phyloP scores from a whole-genome alignment of 2,113 vertebrate species.

The Phyllostomus hastatus region DNA sequence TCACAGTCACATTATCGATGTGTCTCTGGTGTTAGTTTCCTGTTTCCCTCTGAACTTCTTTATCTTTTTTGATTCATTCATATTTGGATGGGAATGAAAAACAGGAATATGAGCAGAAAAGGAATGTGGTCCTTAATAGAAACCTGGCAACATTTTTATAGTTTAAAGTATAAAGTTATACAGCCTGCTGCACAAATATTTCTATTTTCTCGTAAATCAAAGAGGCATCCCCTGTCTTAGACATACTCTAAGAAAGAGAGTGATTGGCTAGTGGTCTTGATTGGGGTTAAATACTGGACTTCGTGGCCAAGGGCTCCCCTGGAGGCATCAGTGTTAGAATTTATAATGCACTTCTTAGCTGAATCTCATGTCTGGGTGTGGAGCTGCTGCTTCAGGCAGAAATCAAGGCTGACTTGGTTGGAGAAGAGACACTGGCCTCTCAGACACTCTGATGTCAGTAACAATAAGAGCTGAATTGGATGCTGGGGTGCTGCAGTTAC shows the following conservation, averaged over 20 bases:
- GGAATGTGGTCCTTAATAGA: background rate
- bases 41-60: slow-evolving; percentile 11
- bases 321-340: background rate
- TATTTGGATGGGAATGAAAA: slow-evolving; percentile 1
- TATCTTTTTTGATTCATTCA: slow-evolving; percentile 18
- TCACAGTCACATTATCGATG: slow-evolving; percentile 8
- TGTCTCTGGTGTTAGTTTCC: slow-evolving; percentile 2
- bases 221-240: background rate
- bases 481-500: background rate
- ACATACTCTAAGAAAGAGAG: background rate
- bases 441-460: background rate
- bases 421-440: background rate
- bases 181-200: background rate
- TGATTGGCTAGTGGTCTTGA: background rate
- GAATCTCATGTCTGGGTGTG: background rate
- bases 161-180: background rate
- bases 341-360: background rate
- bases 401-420: background rate
- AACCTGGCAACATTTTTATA: background rate
- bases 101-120: background rate
- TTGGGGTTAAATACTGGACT: background rate
- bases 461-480: background rate
- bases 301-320: background rate
- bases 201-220: background rate
- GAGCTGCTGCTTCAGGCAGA: background rate